Conservation (phyloP, 2,888 invertebrate species). For the Xestia c-nigrum region DNA sequence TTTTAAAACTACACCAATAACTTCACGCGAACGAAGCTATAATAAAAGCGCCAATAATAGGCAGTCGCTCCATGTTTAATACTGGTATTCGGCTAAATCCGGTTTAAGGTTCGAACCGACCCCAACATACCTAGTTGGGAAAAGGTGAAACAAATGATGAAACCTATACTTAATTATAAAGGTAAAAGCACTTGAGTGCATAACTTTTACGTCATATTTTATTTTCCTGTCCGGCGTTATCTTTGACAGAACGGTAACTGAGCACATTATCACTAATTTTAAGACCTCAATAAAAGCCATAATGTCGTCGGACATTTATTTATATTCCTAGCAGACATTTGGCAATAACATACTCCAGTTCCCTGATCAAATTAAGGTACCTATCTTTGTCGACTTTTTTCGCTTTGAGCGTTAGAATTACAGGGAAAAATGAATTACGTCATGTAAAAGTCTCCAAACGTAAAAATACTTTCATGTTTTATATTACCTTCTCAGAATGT, state of each 20-base stretch:
- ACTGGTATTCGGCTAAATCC: too few relatives aligned
- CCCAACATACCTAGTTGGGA: too few relatives aligned
- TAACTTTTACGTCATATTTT: neutral
- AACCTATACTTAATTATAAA: too few relatives aligned
- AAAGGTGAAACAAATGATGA: too few relatives aligned
- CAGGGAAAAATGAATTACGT: neutral
- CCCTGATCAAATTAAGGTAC: conserved; percentile 3
- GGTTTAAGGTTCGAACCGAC: too few relatives aligned
- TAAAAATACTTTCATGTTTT: neutral
- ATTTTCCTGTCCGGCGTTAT: neutral
- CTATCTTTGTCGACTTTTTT: conserved; percentile 16
- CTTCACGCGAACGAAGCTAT: too few relatives aligned
- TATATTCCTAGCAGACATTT: neutral
- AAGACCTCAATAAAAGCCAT: neutral
- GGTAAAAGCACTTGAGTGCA: neutral
- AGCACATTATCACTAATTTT: neutral
- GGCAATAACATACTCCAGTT: neutral
- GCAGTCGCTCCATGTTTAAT: too few relatives aligned
- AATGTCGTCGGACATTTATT: neutral
- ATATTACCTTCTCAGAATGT: neutral
- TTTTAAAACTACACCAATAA: too few relatives aligned
- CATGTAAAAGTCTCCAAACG: neutral
- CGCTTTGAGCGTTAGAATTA: conserved; percentile 15
- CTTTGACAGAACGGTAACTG: conserved; percentile 1
- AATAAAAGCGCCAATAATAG: too few relatives aligned